Base-by-base conservation (phyloP, 1,140 invertebrate species). In the Hypothenemus hampei region DNA sequence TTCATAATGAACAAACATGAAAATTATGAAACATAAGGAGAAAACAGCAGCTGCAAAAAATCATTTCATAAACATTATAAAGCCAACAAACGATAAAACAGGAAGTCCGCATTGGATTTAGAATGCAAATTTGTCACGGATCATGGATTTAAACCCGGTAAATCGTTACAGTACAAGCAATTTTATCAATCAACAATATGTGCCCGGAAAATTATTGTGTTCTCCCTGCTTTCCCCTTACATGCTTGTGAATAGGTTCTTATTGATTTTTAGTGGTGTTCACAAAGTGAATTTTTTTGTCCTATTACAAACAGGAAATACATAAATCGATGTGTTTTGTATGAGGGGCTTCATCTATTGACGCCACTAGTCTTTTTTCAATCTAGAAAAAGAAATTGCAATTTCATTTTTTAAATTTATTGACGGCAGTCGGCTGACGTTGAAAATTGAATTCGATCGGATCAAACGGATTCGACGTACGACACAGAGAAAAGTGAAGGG, bases 91-190 rank as follows among this genome's bases (percentile, higher is more conserved):
- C n/a, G n/a, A n/a, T n/a, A n/a, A 18, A 49, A 37, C 47, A 49
- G 47, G 47, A 49, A 49, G 33, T 49, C 20, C 26, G 35, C 13
- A 33, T 39, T 36, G 21, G 36, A 49, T 49, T 49, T 49, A 49
- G 37, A 49, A 49, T 49, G 47, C 19, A 49, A 39, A 49, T 49
- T 49, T 49, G 47, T 49, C 33, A 49, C 33, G 47, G 36, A 49
- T 49, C 47, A 23, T 19, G 16, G 47, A 19, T 10, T 16, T 49
- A 24, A 49, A 11, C 33, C 21, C 47, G 2, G 6, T 39, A 49
- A 39, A n/a, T n/a, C n/a, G n/a, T n/a, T 49, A 36, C 26, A 49
- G 39, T 11, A 21, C n/a, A 11, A 23, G 15, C 35, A 22, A 49
- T 49, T 49, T 49, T 49, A 39, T 49, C 47, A 37, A 49, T 49